Base-by-base conservation (phyloP, 1,140 invertebrate species). In the Kradibia gibbosae region DNA sequence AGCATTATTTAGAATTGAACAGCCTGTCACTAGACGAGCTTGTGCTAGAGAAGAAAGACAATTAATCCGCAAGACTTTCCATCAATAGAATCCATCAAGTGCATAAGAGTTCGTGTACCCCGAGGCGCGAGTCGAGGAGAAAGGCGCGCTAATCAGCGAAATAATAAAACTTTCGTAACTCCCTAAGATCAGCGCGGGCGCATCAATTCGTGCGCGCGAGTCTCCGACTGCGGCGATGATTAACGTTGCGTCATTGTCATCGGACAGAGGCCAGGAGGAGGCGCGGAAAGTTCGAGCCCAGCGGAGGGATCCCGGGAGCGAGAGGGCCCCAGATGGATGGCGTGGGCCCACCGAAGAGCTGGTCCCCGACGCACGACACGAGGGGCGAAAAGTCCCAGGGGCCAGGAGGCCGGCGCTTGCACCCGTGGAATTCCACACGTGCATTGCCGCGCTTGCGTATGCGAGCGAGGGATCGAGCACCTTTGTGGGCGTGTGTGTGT, bases 181-280 rank as follows among this genome's bases (percentile, higher is more conserved):
- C 13, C 42, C 5, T 45, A 13, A 45, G 7, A 8, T 45, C 7
- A 45, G 7, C 42, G 42, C 42, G 5, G 42, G 7, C 5, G 13
- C 42, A 45, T 45, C 42, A 5, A 13, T 45, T 13, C 42, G 42
- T 13, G 13, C 13, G n/a, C 42, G 42, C 5, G 7, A 8, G 42
- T 8, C 42, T 45, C 5, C 13, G 42, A 45, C 13, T 45, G 13
- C 42, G 50, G 15, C 4, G 3, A 50, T 28, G 36, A 70, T 22
- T 42, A 48, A 11, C 25, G 8, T 74, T 74, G 31, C 28, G 22
- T 76, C 73, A 76, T 34, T 60, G 36, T 60, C 75, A 45, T 78
- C 17, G 22, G 20, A 76, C 1, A 65, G 28, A 20, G 1, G 34
- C 13, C 34, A 3, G 31, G 3, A 34, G 17, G 39, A 73, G 48